These are phyloP conservation scores for Yponomeuta cagnagella DNA, from an alignment of 2,888 invertebrate species.

Conservation along the genomic window DNA sequence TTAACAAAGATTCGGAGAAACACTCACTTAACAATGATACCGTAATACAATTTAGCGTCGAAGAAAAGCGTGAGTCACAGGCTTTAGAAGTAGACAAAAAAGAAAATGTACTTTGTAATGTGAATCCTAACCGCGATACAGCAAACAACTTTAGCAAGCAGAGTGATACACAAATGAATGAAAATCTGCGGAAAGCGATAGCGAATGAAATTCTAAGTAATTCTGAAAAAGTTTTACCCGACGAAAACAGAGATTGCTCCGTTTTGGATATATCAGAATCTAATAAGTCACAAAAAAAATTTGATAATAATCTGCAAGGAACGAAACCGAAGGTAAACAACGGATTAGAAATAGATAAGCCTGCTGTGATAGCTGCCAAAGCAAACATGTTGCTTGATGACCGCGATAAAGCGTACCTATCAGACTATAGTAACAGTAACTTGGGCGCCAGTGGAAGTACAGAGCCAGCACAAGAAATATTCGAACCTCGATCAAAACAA, in stretches of 20 bases:
- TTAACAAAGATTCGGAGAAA: too few species aligned
- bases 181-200: not conserved
- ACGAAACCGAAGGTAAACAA: too few species aligned
- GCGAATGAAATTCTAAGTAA: not conserved
- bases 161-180: not conserved
- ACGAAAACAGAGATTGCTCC: not conserved
- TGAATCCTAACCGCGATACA: too few species aligned
- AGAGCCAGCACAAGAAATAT: not conserved
- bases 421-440: slow-evolving; percentile 23
- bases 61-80: too few species aligned
- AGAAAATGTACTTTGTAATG: too few species aligned
- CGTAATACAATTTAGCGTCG: too few species aligned
- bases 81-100: too few species aligned
- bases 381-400: slow-evolving; percentile 16
- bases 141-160: not conserved
- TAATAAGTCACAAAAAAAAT: not conserved
- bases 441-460: slow-evolving; percentile 14
- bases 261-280: not conserved
- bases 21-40: too few species aligned
- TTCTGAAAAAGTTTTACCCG: not conserved
- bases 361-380: too few species aligned
- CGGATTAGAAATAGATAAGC: too few species aligned
- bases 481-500: not conserved
- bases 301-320: not conserved
- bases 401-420: slow-evolving; percentile 24